These are phyloP conservation scores for Drosophila jambulina DNA, from an alignment of 1,140 invertebrate species.

Conservation along the genomic window DNA sequence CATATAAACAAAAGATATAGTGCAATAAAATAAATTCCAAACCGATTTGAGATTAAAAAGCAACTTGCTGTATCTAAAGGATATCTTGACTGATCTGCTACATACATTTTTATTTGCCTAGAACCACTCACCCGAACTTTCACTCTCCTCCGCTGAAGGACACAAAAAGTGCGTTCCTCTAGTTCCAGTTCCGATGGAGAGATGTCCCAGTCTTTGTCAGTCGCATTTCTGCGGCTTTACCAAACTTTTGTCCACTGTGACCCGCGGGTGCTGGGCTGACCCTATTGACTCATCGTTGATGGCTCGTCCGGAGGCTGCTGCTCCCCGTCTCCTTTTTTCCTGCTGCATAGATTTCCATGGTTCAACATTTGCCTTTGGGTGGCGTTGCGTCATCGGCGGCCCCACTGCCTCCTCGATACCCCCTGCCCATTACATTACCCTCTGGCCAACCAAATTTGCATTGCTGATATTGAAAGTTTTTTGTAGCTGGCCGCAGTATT, in stretches of 20 bases:
- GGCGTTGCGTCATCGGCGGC: conserved; percentile 71
- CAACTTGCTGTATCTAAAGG: not conserved
- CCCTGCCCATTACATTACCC: conserved; percentile 14
- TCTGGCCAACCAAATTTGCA: conserved; percentile 66
- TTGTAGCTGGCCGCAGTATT: conserved; percentile 63
- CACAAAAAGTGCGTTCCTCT: conserved; percentile 23
- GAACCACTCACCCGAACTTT: conserved; percentile 19
- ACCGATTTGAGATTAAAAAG: not conserved
- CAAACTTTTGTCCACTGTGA: conserved; percentile 64
- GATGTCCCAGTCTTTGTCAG: not conserved
- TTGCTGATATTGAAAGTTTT: conserved; percentile 79
- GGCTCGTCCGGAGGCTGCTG: conserved; percentile 51
- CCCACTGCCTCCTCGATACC: conserved; percentile 1
- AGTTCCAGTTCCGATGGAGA: not conserved
- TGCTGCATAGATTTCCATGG: conserved; percentile 78
- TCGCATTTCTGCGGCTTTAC: conserved; percentile 1
- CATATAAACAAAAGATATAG: not conserved
- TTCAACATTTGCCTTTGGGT: conserved; percentile 64
- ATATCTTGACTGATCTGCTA: not conserved
- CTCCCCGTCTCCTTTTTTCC: not conserved
- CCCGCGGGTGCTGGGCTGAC: conserved; percentile 53
- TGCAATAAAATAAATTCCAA: too few relatives aligned
- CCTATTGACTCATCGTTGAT: conserved; percentile 82
- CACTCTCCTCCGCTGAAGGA: conserved; percentile 9
- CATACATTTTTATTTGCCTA: not conserved